These are phyloP conservation scores for Rhineura floridana DNA, from an alignment of 2,113 vertebrate genomes.

Conservation along the genomic window DNA sequence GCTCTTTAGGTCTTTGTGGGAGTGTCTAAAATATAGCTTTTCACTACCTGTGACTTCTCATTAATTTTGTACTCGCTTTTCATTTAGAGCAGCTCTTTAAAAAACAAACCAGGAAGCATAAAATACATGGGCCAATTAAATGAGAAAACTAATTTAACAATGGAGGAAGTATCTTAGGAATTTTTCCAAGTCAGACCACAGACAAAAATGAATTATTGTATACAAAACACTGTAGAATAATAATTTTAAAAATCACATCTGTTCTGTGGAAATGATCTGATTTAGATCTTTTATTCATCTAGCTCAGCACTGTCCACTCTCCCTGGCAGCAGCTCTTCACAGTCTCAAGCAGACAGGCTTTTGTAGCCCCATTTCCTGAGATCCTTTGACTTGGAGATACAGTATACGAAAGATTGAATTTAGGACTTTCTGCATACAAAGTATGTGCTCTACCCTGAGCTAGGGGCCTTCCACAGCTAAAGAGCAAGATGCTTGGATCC, in stretches of 20 bases:
- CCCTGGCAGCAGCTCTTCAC: too few relatives aligned
- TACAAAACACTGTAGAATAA: not conserved
- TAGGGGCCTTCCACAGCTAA: not conserved
- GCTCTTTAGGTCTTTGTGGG: slow-evolving; percentile 40
- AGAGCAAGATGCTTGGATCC: not conserved
- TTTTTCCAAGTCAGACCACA: not conserved
- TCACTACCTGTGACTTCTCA: slow-evolving; percentile 44
- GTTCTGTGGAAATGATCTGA: not conserved
- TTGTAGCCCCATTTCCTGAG: too few relatives aligned
- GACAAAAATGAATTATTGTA: not conserved
- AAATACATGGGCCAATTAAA: slow-evolving; percentile 28
- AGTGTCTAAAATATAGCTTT: slow-evolving; percentile 49
- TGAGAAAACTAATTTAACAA: slow-evolving; percentile 7
- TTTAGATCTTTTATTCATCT: too few relatives aligned
- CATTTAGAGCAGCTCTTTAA: slow-evolving; percentile 20
- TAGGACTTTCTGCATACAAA: too few relatives aligned
- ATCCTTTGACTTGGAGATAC: too few relatives aligned
- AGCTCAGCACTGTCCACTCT: not conserved
- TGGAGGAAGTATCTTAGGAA: not conserved
- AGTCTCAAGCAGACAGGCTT: too few relatives aligned
- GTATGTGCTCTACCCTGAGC: too few relatives aligned
- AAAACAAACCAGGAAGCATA: slow-evolving; percentile 21
- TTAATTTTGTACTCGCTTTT: slow-evolving; percentile 50
- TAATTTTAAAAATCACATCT: not conserved
- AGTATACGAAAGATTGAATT: not conserved